Evolutionary conservation across 2,797 vertebrate species (phyloP), one percentile per base, ranked within the genome.

Genomic region (Selene dorsalis): DNA sequence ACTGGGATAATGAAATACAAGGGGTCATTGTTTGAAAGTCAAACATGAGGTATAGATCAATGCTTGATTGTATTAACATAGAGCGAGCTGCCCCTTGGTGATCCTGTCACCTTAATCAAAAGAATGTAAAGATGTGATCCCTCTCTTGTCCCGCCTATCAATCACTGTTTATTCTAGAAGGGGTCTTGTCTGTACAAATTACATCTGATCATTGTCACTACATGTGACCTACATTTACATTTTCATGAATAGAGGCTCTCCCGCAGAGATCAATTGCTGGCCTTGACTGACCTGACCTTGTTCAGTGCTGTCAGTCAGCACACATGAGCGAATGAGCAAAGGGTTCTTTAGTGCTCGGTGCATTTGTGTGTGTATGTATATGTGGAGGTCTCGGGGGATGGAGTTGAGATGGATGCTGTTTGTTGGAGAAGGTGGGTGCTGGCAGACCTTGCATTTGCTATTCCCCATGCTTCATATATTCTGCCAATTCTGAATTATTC

Each of bases 401-500:
- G 2, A 58, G 41, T 69, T 63, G 55, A 67, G 82, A 78, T 84
- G 45, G 69, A 75, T 79, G 72, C 63, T 75, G 61, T 78, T 82
- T 83, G 70, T 70, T 72, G 67, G 71, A 73, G 55, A 65, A 65
- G 62, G 64, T 85, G 83, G 73, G 53, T 56, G 60, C 68, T 71
- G 62, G 70, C 73, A 87, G 73, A 84, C 79, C 75, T 83, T 74
- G 68, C 69, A 74, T 69, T 77, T 75, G 48, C 82, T 88, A 84
- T 89, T 90, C 80, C 68, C 73, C 35, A 48, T 62, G 62, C 73
- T 81, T 78, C 60, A 47, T 64, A 48, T 56, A 68, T 79, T 81
- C 55, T 88, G 55, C 79, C 81, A 88, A 69, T 62, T 65, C 57
- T 89, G 76, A 93, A 90, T 91, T 84, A 90, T 91, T 90, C 80